Evolutionary conservation across 2,113 vertebrate genomes (phyloP).

Genomic region (Neoarius graeffei): DNA sequence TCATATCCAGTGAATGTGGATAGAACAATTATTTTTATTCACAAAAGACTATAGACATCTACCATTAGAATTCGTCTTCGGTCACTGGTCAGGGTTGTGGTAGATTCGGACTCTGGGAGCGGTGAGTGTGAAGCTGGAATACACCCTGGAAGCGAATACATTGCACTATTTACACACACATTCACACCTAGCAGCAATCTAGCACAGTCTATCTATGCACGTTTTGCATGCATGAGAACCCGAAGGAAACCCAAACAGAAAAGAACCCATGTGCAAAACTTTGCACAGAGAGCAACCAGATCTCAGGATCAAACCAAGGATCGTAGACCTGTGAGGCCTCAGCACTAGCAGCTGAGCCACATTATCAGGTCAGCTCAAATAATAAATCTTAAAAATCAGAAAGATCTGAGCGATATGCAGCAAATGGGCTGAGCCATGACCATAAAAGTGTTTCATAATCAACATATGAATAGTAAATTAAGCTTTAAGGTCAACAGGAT

Average conservation of each 20-base stretch:
- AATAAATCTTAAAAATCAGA: neutral
- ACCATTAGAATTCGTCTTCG: neutral
- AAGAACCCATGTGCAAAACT: neutral
- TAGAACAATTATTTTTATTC: neutral
- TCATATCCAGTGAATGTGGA: no score
- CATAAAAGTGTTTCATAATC: conserved; percentile 53
- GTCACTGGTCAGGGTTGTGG: neutral
- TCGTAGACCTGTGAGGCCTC: neutral
- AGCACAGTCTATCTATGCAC: neutral
- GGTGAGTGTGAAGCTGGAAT: neutral
- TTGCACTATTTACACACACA: neutral
- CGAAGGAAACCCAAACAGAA: neutral
- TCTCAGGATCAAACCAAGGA: conserved; percentile 2
- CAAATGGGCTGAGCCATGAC: conserved; percentile 21
- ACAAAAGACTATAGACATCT: neutral
- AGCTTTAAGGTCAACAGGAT: conserved; percentile 37
- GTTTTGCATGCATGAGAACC: neutral
- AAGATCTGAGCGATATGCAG: neutral
- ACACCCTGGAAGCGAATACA: neutral
- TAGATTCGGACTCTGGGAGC: neutral
- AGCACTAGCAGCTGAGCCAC: neutral
- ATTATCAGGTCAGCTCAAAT: neutral
- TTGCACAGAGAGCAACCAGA: neutral
- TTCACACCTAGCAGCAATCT: neutral
- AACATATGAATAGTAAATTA: conserved; percentile 62